Conservation (phyloP, 2,113 vertebrate species). For the Thunnus thynnus region DNA sequence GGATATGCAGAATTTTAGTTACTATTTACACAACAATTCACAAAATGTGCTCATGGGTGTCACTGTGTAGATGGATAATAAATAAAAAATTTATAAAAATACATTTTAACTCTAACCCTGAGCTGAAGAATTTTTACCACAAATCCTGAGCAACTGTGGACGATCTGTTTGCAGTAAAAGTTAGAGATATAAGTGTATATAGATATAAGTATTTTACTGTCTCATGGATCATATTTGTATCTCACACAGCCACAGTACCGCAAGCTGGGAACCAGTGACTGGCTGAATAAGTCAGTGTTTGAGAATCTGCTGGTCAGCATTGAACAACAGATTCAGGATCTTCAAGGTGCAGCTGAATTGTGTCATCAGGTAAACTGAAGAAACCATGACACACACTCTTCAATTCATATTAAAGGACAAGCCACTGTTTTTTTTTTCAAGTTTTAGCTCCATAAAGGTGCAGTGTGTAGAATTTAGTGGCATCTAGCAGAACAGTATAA, state of each 20-base stretch:
- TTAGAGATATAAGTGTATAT: too few relatives aligned
- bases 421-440: neutral
- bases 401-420: neutral
- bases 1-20: too few relatives aligned
- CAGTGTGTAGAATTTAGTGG: too few relatives aligned
- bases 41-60: too few relatives aligned
- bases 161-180: too few relatives aligned
- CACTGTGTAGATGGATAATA: too few relatives aligned
- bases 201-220: neutral
- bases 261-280: constrained; percentile 86
- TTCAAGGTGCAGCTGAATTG: constrained; percentile 50
- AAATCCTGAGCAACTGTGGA: too few relatives aligned
- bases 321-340: constrained; percentile 58
- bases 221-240: neutral
- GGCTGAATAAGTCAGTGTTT: constrained; percentile 82
- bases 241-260: constrained; percentile 79
- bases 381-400: neutral
- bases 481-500: too few relatives aligned
- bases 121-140: too few relatives aligned
- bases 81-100: too few relatives aligned
- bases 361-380: constrained; percentile 67
- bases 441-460: neutral
- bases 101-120: too few relatives aligned
- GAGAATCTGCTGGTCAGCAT: constrained; percentile 80
- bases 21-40: too few relatives aligned